Evolutionary conservation across 2,113 vertebrate species (phyloP).

Genomic region (Chloebia gouldiae): DNA sequence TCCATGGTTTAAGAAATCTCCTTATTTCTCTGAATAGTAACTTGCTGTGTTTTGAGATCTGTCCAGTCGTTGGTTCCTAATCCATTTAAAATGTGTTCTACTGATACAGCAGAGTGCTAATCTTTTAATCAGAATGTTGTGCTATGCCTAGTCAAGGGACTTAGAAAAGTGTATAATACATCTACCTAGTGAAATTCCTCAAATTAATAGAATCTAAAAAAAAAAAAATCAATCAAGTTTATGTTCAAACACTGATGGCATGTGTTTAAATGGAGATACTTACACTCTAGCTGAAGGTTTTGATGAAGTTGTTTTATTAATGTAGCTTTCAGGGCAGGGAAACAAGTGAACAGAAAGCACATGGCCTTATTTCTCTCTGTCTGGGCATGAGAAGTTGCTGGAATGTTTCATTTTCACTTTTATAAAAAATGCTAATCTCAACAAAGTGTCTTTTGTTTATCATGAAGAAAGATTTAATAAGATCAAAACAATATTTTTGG

Average conservation of each 20-base stretch:
- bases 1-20: not conserved
- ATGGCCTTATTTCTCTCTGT: not conserved
- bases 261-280: not conserved
- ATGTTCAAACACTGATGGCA: not conserved
- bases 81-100: not conserved
- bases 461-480: not conserved
- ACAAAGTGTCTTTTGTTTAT: not conserved
- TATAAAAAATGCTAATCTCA: not conserved
- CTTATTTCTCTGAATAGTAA: not conserved
- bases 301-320: not conserved
- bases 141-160: not conserved
- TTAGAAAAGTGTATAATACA: not conserved
- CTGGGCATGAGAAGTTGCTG: not conserved
- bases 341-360: not conserved
- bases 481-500: constrained; percentile 17
- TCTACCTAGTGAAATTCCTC: not conserved
- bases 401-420: not conserved
- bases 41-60: not conserved
- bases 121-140: constrained; percentile 16
- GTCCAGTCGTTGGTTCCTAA: not conserved
- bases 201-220: not conserved
- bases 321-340: not conserved
- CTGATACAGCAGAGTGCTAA: not conserved
- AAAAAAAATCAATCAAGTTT: not conserved
- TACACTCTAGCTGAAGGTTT: not conserved